A percentile compares a stretch with the other conserved stretches of the same genome.
phyloP scores from a whole-genome alignment of 2,888 invertebrate species.

The Scrobipalpa atriplicella region DNA sequence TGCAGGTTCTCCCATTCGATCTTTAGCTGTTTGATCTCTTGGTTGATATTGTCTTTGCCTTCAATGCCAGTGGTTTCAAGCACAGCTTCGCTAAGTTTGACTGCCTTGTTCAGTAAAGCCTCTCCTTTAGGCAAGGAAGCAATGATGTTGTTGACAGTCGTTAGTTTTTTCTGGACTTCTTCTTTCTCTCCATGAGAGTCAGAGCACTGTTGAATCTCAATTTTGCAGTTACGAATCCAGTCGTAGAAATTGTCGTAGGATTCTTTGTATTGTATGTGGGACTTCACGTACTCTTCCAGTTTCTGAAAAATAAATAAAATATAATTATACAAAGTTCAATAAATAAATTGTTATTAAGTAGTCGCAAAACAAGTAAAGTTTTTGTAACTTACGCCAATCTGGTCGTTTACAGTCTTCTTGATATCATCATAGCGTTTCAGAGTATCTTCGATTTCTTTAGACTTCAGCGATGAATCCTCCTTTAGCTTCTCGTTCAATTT shows the following conservation, averaged over 20 bases:
- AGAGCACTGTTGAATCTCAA: slow-evolving; percentile 92
- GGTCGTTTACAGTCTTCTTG: slow-evolving; percentile 85
- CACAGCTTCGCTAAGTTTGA: slow-evolving; percentile 88
- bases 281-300: slow-evolving; percentile 91
- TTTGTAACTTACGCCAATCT: slow-evolving; percentile 83
- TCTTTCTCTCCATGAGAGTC: slow-evolving; percentile 95
- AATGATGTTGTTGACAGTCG: slow-evolving; percentile 87
- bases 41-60: slow-evolving; percentile 91
- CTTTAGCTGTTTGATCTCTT: slow-evolving; percentile 91
- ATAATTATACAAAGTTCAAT: not conserved
- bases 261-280: slow-evolving; percentile 94
- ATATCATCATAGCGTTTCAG: slow-evolving; percentile 88
- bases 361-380: not conserved
- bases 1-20: slow-evolving; percentile 92
- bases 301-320: slow-evolving; percentile 67
- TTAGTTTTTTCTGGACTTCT: slow-evolving; percentile 88
- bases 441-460: slow-evolving; percentile 86
- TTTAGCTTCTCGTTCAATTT: slow-evolving; percentile 88
- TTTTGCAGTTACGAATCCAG: slow-evolving; percentile 90
- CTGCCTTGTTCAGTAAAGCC: slow-evolving; percentile 87
- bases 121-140: slow-evolving; percentile 87
- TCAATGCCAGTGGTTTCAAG: slow-evolving; percentile 90
- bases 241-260: slow-evolving; percentile 92
- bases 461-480: slow-evolving; percentile 86
- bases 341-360: not conserved